Conservation (phyloP, 2,113 vertebrate genomes). For the Callipepla californica region DNA sequence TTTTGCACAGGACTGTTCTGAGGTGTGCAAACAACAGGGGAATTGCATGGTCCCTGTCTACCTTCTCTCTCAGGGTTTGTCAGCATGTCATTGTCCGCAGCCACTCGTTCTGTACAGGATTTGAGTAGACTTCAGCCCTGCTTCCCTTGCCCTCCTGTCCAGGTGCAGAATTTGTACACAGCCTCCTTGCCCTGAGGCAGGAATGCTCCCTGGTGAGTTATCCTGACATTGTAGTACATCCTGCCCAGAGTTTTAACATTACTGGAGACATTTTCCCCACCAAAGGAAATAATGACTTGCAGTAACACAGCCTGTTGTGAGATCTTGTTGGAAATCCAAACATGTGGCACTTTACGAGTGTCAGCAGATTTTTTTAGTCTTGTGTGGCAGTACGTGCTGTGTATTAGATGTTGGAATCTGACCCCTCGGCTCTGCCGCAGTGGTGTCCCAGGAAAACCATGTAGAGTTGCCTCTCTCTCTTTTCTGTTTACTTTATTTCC, state of each 20-base stretch:
- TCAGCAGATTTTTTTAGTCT: conserved; percentile 57
- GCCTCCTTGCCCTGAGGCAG: conserved; percentile 58
- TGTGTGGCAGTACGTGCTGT: conserved; percentile 68
- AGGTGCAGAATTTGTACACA: conserved; percentile 37
- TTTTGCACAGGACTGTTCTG: neutral
- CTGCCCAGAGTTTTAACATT: conserved; percentile 59
- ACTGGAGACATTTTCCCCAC: conserved; percentile 26
- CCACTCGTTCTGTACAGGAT: neutral
- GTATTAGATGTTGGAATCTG: conserved; percentile 66
- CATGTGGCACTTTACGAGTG: conserved; percentile 75
- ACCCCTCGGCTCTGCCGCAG: conserved; percentile 66
- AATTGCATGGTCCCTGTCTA: neutral
- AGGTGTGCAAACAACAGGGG: fast-evolving
- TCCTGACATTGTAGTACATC: conserved; percentile 54
- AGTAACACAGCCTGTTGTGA: conserved; percentile 71
- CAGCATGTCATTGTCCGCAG: neutral
- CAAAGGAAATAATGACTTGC: conserved; percentile 71
- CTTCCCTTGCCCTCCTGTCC: neutral
- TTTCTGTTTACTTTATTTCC: conserved; percentile 17
- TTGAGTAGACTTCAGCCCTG: neutral
- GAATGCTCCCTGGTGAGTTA: conserved; percentile 27
- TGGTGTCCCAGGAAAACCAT: conserved; percentile 56
- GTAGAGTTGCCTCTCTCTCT: conserved; percentile 3
- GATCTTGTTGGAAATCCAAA: conserved; percentile 73
- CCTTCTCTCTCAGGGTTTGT: neutral